Evolutionary conservation across 2,797 vertebrate species (phyloP), one percentile per base, ranked within the genome.

Genomic region (Eulemur rubriventer): DNA sequence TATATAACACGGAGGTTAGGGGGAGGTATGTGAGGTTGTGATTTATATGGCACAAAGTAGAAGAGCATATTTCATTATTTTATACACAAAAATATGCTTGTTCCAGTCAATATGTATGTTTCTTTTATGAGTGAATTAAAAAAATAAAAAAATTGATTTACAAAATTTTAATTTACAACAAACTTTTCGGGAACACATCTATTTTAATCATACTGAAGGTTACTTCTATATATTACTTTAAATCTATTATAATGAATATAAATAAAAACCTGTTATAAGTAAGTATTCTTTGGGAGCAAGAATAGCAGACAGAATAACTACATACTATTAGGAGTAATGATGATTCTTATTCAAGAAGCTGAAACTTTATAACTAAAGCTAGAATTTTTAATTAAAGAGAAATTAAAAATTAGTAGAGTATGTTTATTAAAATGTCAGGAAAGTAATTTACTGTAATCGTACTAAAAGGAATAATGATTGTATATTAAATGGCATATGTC

Each of bases 301-400:
- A 46, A 22, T 70, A 89, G 70, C 22, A 70, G 22, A 16, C 81
- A 20, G 79, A 91, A 65, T 84, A 67, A 57, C 14, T 59, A 69
- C 24, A 35, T 86, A 72, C 24, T 67, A 38, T 59, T 78, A 52
- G 6, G 33, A 46, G 14, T 67, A 75, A 63, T 76, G 1, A 59
- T 69, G 4, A 50, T 43, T 70, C 9, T 78, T 70, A 82, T 41
- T 79, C 18, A 94, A 92, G n/a, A 94, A 78, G 12, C 52, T 82
- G 20, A 95, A 75, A 57, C 89, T 92, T 86, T 89, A 57, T 70
- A 72, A 81, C 9, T 65, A 43, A 69, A 85, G 8, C 14, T 70
- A 76, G 3, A 70, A 33, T 89, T 91, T 38, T 67, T 84, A 80
- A 76, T 57, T 84, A 86, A 78, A 94, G 33, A 78, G 81, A 89